Evolutionary conservation across 2,888 invertebrate genomes (phyloP), one percentile per base, ranked within the genome.

Genomic region (Heteromurus nitidus): DNA sequence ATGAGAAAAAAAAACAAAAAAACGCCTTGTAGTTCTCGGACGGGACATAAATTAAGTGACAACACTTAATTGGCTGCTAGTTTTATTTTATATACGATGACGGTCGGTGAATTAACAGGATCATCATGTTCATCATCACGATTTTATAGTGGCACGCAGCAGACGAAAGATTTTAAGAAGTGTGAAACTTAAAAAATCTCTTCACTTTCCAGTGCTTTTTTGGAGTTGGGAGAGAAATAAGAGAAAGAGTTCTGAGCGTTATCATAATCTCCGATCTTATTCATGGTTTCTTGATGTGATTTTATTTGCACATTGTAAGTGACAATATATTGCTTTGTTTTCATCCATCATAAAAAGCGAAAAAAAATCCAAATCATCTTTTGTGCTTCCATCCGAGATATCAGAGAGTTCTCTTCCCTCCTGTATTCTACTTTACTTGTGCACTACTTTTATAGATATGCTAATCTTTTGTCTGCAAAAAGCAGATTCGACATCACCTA

Each of bases 271-370:
- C n/a, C 58, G 44, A 67, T 68, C 67, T 31, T 24, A 50, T 50
- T 53, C 58, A 22, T 50, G 60, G 69, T 77, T 75, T 65, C 72
- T 72, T 79, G 62, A 53, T 47, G 55, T 65, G 72, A 65, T 69
- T 64, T 67, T 26, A 47, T 60, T 64, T 55, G 53, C 72, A 65
- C 44, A 36, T 79, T 58, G 79, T 79, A 79, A 79, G 79, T 79
- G 79, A 72, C 70, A 72, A 64, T 55, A 79, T 42, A 69, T 77
- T 67, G 77, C 69, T 69, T 77, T 76, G 76, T 58, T 68, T 76
- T 67, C 76, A 76, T 60, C 68, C 50, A 67, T 47, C 13, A 64
- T 55, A 50, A 47, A 50, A n/a, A n/a, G n/a, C n/a, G n/a, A n/a
- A n/a, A n/a, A n/a, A 20, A 44, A 65, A 22, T 65, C 44, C 13